Evolutionary conservation across 2,797 vertebrate species (phyloP), one percentile per base, ranked within the genome.

Genomic region (Pelochelys cantorii): DNA sequence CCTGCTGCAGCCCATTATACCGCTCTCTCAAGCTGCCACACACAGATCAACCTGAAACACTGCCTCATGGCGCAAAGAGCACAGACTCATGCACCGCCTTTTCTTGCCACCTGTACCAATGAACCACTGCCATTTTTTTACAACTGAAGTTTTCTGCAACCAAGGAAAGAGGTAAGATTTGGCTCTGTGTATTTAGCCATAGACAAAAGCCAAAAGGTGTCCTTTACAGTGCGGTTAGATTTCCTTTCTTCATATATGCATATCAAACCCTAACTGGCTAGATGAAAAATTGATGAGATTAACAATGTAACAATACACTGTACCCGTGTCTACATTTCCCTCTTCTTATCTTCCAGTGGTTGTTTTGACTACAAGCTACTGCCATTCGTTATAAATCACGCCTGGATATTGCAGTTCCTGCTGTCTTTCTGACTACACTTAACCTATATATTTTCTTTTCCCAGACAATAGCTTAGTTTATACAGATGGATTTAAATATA

Each of bases 381-480:
- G 22, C 87, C 92, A 68, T 91, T 95, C 85, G 54, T 91, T 84
- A 89, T 62, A 96, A 94, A 96, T 89, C 82, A 85, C 59, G 14
- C 34, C 53, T 87, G 52, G 78, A 91, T n/a, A 83, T 37, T 88
- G 86, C 90, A 82, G 52, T 85, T 95, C 80, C 82, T 84, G 23
- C 68, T 89, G 88, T 86, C 88, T 94, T 87, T 92, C 85, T 86
- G 27, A 54, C 34, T 62, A 79, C 6, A 17, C 27, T 53, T 96
- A 48, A 79, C 74, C 65, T 86, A 84, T 78, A 84, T 83, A 80
- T 89, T 91, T 0, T 91, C 88, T 94, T 94, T 79, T 89, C 86
- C 83, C 60, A 90, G 54, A 80, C 17, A 94, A 31, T 71, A 0
- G 0, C 83, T 65, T 81, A 48, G 37, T 89, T 93, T 91, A 84